A percentile compares a stretch with the other conserved stretches of the same genome.
These are phyloP conservation scores for Ricordea florida DNA, from an alignment of 92 coral and sea anemone genomes.

Conservation along the genomic window DNA sequence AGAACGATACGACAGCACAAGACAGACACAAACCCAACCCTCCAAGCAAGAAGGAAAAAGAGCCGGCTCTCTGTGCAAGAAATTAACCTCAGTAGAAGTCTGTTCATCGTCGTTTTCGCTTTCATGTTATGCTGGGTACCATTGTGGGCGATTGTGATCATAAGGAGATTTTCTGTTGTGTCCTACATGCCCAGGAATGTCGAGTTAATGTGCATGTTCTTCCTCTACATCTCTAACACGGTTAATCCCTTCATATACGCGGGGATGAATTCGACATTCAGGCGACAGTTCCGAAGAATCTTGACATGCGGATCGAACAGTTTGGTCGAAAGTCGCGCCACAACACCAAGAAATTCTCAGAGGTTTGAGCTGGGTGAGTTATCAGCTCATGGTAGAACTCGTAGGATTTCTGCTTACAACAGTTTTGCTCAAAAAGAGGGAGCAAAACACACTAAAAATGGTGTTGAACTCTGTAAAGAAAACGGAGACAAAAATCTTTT, in stretches of 20 bases:
- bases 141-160: constrained; percentile 23
- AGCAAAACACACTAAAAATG: too few relatives aligned
- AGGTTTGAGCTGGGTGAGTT: neutral
- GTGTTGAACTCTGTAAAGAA: too few relatives aligned
- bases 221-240: constrained; percentile 22
- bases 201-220: constrained; percentile 36
- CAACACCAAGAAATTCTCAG: neutral
- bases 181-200: constrained; percentile 18
- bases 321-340: neutral
- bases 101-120: constrained; percentile 24
- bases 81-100: constrained; percentile 9
- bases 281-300: constrained; percentile 26
- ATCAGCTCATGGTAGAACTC: too few relatives aligned
- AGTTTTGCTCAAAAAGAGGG: too few relatives aligned
- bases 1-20: constrained; percentile 7
- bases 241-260: constrained; percentile 36
- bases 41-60: neutral
- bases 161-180: constrained; percentile 4
- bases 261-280: constrained; percentile 33
- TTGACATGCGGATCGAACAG: constrained; percentile 1
- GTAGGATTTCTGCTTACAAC: too few relatives aligned
- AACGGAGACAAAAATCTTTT: too few relatives aligned
- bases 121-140: constrained; percentile 36
- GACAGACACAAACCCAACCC: neutral
- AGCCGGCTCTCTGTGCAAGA: constrained; percentile 20